Percentiles rank a stretch among this genome's conserved stretches.
Evolutionary conservation across 2,797 vertebrate genomes (phyloP).

Genomic region (Babyrousa celebensis): DNA sequence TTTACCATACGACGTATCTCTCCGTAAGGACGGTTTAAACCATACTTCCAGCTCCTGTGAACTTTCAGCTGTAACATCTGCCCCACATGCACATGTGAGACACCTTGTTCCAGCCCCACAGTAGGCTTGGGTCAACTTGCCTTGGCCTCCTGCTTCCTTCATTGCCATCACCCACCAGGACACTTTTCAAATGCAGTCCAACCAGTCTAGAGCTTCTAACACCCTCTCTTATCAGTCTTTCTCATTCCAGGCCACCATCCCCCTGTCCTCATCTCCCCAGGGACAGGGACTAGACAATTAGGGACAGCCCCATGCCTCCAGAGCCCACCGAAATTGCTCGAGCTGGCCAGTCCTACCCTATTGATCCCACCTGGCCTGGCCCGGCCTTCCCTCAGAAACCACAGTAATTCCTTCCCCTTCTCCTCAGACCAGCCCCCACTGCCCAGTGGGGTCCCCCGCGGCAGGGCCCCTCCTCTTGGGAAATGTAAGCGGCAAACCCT

Average conservation of each 20-base stretch:
- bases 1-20: background rate
- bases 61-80: background rate
- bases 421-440: background rate
- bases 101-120: fast-evolving
- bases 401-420: background rate
- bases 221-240: background rate
- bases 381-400: background rate
- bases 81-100: background rate
- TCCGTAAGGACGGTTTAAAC: background rate
- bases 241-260: background rate
- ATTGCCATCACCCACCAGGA: too few species aligned
- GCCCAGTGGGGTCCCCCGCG: background rate
- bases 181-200: background rate
- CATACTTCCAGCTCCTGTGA: background rate
- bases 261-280: background rate
- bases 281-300: background rate
- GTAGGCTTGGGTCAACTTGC: background rate
- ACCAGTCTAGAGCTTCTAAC: too few species aligned
- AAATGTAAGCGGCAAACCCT: background rate
- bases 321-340: background rate
- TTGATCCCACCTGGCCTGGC: background rate
- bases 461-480: background rate
- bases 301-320: background rate
- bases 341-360: too few species aligned
- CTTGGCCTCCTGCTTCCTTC: background rate